These are phyloP conservation scores for Camponotus pennsylvanicus DNA, from an alignment of 1,140 invertebrate species.

Conservation along the genomic window DNA sequence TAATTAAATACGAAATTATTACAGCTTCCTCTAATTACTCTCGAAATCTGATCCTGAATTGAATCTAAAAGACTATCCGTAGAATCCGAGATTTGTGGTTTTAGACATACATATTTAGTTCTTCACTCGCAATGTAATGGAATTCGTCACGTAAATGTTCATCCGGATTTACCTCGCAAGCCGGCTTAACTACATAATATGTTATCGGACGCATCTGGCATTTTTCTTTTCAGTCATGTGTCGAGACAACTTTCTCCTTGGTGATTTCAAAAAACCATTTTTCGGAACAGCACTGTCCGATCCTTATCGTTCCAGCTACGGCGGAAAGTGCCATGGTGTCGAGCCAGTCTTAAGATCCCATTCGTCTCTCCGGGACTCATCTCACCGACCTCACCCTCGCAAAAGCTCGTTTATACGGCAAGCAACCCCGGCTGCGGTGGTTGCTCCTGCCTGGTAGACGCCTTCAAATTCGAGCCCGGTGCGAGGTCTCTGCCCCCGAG, in stretches of 20 bases:
- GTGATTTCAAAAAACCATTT: slow-evolving; percentile 48
- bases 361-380: slow-evolving; percentile 61
- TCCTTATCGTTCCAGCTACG: slow-evolving; percentile 50
- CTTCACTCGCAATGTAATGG: too few species aligned
- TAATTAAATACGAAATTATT: background rate
- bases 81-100: background rate
- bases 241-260: background rate
- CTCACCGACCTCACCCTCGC: slow-evolving; percentile 27
- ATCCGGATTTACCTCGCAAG: slow-evolving; percentile 6
- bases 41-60: background rate
- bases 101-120: background rate
- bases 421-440: slow-evolving; percentile 35
- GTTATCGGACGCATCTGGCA: slow-evolving; percentile 32
- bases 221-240: slow-evolving; percentile 28
- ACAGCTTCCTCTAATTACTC: background rate
- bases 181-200: slow-evolving; percentile 12
- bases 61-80: background rate
- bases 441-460: slow-evolving; percentile 50
- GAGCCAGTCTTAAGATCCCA: slow-evolving; percentile 53
- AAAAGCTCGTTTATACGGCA: slow-evolving; percentile 64
- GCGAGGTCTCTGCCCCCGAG: slow-evolving; percentile 40
- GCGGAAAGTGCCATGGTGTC: slow-evolving; percentile 28
- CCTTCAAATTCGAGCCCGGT: slow-evolving; percentile 35
- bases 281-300: slow-evolving; percentile 17
- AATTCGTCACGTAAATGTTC: slow-evolving; percentile 11